A percentile compares a stretch with the other conserved stretches of the same genome.
Conservation (phyloP, 2,888 invertebrate species). For the Biston betularia region DNA sequence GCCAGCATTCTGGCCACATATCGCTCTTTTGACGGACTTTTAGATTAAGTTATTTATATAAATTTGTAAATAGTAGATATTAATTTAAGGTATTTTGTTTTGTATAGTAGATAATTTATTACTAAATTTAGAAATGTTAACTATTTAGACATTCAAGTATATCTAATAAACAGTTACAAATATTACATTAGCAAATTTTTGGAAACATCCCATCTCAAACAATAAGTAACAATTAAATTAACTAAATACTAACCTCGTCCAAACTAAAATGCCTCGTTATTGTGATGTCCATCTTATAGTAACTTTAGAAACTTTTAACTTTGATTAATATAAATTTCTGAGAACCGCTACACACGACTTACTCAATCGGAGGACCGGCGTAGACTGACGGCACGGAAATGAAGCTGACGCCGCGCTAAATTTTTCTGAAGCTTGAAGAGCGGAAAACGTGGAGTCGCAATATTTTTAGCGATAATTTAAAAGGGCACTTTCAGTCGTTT, state of each 20-base stretch:
- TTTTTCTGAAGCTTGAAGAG: background rate
- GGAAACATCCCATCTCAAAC: background rate
- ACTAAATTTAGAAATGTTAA: too few species aligned
- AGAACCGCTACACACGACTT: constrained; percentile 47
- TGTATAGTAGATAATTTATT: too few species aligned
- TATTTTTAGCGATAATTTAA: constrained; percentile 2
- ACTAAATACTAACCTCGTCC: constrained; percentile 72
- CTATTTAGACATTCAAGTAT: too few species aligned
- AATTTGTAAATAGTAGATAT: too few species aligned
- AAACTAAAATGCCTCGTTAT: constrained; percentile 82
- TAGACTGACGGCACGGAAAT: constrained; percentile 58
- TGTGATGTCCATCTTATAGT: constrained; percentile 73
- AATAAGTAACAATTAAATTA: background rate
- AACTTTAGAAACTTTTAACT: constrained; percentile 16
- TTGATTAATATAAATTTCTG: background rate
- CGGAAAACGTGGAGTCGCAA: constrained; percentile 1
- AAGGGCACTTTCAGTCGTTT: background rate
- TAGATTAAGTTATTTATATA: too few species aligned
- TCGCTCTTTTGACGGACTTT: too few species aligned
- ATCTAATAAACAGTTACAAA: too few species aligned
- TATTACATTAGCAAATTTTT: too few species aligned
- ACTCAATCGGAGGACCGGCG: constrained; percentile 40
- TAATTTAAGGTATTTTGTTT: too few species aligned
- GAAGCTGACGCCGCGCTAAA: background rate
- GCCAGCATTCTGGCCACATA: too few species aligned